These are phyloP conservation scores for Synergus itoensis DNA, from an alignment of 2,888 invertebrate species.

Conservation along the genomic window DNA sequence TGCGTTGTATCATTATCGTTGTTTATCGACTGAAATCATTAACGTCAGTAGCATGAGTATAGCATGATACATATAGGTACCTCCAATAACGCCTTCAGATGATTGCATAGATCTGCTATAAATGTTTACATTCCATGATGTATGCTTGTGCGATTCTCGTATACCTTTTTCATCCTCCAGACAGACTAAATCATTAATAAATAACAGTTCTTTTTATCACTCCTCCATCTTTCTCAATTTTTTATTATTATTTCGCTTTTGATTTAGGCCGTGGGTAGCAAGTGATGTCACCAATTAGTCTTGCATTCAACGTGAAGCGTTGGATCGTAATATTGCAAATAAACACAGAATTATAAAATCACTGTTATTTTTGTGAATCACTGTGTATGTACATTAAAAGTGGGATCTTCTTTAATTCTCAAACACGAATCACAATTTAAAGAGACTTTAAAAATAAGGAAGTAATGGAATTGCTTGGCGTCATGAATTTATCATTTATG, in stretches of 20 bases:
- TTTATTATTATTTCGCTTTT: background rate
- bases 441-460: no score
- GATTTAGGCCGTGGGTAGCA: background rate
- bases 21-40: constrained; percentile 35
- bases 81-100: constrained; percentile 30
- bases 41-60: constrained; percentile 20
- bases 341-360: no score
- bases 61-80: constrained; percentile 14
- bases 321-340: background rate
- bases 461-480: no score
- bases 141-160: background rate
- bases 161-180: background rate
- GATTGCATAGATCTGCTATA: background rate
- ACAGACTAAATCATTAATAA: background rate
- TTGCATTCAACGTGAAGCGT: background rate
- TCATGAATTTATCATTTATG: no score
- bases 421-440: background rate
- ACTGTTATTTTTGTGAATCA: background rate
- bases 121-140: constrained; percentile 7
- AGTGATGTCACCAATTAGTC: background rate
- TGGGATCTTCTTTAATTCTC: background rate
- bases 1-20: constrained; percentile 35
- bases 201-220: background rate
- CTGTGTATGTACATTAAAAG: background rate
- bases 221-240: background rate